phyloP scores from a whole-genome alignment of 2,888 invertebrate species.

The Spodoptera littoralis region DNA sequence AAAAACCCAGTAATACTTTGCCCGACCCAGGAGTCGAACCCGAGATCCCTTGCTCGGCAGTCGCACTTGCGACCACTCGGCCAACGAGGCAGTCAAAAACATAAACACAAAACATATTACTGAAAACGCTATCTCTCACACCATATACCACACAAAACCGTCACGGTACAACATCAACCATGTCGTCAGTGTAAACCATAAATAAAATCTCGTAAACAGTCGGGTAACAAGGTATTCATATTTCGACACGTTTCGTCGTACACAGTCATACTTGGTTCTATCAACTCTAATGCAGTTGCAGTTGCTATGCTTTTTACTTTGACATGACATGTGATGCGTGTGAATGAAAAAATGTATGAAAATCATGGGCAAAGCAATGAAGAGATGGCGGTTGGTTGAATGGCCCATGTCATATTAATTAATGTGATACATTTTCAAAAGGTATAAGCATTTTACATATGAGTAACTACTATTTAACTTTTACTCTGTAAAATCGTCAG shows the following conservation, averaged over 20 bases:
- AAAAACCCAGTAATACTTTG: too few species aligned
- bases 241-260: conserved; percentile 41
- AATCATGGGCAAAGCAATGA: not conserved
- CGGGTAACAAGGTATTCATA: conserved; percentile 45
- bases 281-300: conserved; percentile 13
- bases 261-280: conserved; percentile 23
- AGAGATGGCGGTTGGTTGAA: not conserved
- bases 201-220: conserved; percentile 62
- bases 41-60: too few species aligned
- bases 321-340: conserved; percentile 11
- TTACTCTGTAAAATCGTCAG: too few species aligned
- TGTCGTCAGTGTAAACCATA: conserved; percentile 60
- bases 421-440: too few species aligned
- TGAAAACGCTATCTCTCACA: conserved; percentile 23
- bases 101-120: too few species aligned
- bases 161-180: conserved; percentile 58
- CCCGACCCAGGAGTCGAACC: too few species aligned
- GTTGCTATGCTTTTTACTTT: conserved; percentile 14
- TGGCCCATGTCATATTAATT: not conserved
- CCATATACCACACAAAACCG: conserved; percentile 37
- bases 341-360: not conserved
- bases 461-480: too few species aligned
- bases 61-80: too few species aligned
- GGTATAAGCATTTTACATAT: too few species aligned
- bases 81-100: too few species aligned